Evolutionary conservation across 2,113 vertebrate genomes (phyloP), one percentile per base, ranked within the genome.

Genomic region (Leptobrachium ailaonicum): DNA sequence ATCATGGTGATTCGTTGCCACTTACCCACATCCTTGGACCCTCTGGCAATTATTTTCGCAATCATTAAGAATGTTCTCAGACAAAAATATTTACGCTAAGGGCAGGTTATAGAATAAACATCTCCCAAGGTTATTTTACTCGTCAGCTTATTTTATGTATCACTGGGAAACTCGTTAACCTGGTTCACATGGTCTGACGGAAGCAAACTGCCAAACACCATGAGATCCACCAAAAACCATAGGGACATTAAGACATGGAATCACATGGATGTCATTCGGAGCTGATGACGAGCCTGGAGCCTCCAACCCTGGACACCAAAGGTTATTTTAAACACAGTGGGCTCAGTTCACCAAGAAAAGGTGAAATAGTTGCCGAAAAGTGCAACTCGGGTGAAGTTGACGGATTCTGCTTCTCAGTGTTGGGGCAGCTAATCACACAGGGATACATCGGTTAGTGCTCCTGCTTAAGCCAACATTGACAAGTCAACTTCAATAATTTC

Each of bases 61-160:
- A 70, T 77, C 66, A 13, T 13, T 13, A 53, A 13, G 58, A 50
- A 40, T 77, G 56, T 60, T 77, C 66, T 69, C 66, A 77, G 75
- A 77, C 75, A 77, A 66, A 77, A 77, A 77, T 77, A 77, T 77
- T 77, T 77, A 77, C 75, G 3, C 53, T 60, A 44, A 41, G 66
- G 41, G 41, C 75, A 45, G 53, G 6, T 12, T 45, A 60, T 69
- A 70, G 75, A 77, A 69, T 77, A 69, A 77, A 77, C 75, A 77
- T 41, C 14, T 69, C 11, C 56, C 75, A 77, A 77, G 75, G 66
- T 60, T 70, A 70, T 54, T 41, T 13, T 47, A 7, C 64, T 76
- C 20, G 40, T 56, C 64, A 53, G 75, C 41, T 13, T 2, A 7
- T 12, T 41, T 32, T 20, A 32, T 9, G 13, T 58, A 60, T 40